Evolutionary conservation across 2,797 vertebrate species (phyloP), one percentile per base, ranked within the genome.

Genomic region (Limosa lapponica): DNA sequence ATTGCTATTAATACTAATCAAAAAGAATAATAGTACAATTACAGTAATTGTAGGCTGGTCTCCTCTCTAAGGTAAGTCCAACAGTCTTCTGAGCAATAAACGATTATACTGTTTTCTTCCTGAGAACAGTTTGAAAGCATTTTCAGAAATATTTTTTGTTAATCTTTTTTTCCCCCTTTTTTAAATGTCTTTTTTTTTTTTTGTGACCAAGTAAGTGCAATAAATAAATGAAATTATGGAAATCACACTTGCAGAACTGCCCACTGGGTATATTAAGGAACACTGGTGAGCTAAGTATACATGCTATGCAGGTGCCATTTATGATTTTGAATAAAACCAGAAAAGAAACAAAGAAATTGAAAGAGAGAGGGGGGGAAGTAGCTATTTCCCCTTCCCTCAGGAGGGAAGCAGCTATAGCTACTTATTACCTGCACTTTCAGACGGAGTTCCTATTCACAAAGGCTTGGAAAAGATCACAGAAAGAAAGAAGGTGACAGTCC

Each of bases 291-390:
- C 30, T 82, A 54, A 92, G 32, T 36, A 37, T 39, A 87, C 23
- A 80, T 46, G 65, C 20, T 37, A 18, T 62, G 61, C 86, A 58
- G 48, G 82, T 65, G 62, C 39, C 25, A 16, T 70, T 46, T 78
- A 73, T 9, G 36, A 77, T 95, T 96, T 89, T 77, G 82, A 96
- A 96, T 67, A 96, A 97, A 93, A 46, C 16, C 19, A 46, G 78
- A 84, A 65, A 66, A 27, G 43, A 73, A 84, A 70, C 28, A 77
- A 44, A 92, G 65, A 73, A 80, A 80, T 66, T 96, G 78, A 84
- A 81, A 32, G 70, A 51, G 41, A 84, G 23, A 55, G 18, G 17
- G 32, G 75, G 20, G 30, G 18, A 95, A 81, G 67, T 41, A 75
- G 37, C 23, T 61, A 30, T 59, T 84, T 80, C 10, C 36, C n/a